Evolutionary conservation across 1,140 invertebrate species (phyloP), one percentile per base, ranked within the genome.

Genomic region (Drosophila asahinai): DNA sequence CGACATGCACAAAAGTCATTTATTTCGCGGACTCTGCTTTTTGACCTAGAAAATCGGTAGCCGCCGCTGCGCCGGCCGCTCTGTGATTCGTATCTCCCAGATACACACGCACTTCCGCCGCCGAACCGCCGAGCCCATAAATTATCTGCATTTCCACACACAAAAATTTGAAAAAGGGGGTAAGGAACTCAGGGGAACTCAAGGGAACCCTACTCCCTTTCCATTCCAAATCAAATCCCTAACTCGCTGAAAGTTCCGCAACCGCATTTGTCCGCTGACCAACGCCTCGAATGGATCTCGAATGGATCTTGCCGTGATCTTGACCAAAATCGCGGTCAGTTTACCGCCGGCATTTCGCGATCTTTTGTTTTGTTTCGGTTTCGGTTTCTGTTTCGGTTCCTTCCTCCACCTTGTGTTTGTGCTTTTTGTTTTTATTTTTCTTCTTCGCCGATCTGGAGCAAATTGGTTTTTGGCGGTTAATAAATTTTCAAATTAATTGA

Each of bases 401-500:
- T 43, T 45, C 40, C 49, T 55, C 48, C 33, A n/a, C 54, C 7
- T 55, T 40, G 63, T 54, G 43, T 70, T 59, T 47, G 64, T 77
- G 52, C 65, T 73, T 84, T 66, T 58, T 64, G 38, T 66, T 70
- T 57, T 57, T 76, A 43, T 43, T 55, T 73, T 77, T 82, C 52
- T 48, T 60, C 62, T 55, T 60, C 63, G 67, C 63, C 72, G 82
- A 87, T 83, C 64, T 86, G 83, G 58, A 60, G 80, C 82, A 91
- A 91, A 91, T 91, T 91, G 77, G 76, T 91, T 91, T 89, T 91
- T 91, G 90, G 86, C 80, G 76, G 82, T 86, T 86, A 86, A 90
- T 91, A 90, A 92, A 92, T 90, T 92, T 78, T 64, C 60, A 80
- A 89, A 91, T 90, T 83, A 90, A 92, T 91, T 92, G 89, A 91